phyloP scores from a whole-genome alignment of 2,797 vertebrate genomes.

The Vireo griseus region DNA sequence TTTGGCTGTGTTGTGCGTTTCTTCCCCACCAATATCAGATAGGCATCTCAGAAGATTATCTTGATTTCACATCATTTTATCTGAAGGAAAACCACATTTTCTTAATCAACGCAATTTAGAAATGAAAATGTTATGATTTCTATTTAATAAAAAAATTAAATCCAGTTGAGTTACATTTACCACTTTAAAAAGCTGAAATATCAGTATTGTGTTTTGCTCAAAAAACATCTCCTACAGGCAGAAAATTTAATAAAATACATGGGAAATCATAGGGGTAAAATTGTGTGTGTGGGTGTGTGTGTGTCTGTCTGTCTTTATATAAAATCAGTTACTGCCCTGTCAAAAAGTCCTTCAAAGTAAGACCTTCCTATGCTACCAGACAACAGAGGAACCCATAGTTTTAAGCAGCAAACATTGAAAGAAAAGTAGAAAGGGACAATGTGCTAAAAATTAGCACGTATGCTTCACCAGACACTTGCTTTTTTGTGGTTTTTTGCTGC shows the following conservation, averaged over 20 bases:
- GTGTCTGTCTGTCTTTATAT: not conserved
- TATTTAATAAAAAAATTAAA: not conserved
- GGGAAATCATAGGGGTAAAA: not conserved
- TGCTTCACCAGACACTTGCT: not conserved
- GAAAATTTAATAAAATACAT: not conserved
- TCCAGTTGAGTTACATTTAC: not conserved
- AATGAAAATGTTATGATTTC: not conserved
- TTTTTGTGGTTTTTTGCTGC: not conserved
- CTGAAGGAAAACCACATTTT: not conserved
- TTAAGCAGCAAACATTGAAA: not conserved
- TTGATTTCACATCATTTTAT: not conserved
- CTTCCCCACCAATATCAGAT: not conserved
- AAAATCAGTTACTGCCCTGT: not conserved
- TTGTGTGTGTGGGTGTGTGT: no score
- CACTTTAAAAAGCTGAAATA: not conserved
- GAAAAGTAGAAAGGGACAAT: not conserved
- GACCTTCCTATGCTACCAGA: not conserved
- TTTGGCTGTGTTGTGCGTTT: not conserved
- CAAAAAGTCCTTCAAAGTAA: not conserved
- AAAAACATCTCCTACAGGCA: not conserved
- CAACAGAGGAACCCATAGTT: not conserved
- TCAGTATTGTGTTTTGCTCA: not conserved
- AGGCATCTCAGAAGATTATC: not conserved
- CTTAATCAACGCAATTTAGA: not conserved
- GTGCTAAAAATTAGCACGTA: not conserved